A percentile compares a stretch with the other conserved stretches of the same genome.
These are phyloP conservation scores for Latheticus oryzae DNA, from an alignment of 2,888 invertebrate genomes.

Conservation along the genomic window DNA sequence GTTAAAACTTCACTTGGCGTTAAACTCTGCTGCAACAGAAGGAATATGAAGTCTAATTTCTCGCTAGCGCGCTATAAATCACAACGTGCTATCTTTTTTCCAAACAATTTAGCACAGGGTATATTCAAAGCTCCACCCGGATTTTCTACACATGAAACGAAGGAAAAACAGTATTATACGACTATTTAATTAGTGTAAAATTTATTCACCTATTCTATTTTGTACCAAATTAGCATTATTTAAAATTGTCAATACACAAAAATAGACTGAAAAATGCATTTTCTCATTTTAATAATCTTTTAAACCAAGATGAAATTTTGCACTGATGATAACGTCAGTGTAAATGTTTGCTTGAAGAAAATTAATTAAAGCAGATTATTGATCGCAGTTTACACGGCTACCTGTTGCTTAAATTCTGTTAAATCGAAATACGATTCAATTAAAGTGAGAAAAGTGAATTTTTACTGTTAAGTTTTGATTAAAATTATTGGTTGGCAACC, in stretches of 20 bases:
- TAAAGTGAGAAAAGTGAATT: too few species aligned
- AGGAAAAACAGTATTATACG: conserved; percentile 5
- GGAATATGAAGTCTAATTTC: conserved; percentile 4
- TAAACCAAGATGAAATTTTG: too few species aligned
- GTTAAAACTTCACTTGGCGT: too few species aligned
- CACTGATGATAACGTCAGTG: too few species aligned
- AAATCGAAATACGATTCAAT: conserved; percentile 8
- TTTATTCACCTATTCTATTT: too few species aligned
- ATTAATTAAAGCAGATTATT: conserved; percentile 15
- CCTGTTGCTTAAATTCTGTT: conserved; percentile 6
- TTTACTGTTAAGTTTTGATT: too few species aligned
- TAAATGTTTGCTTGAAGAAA: conserved; percentile 11
- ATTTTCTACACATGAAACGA: conserved; percentile 3
- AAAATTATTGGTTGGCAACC: too few species aligned
- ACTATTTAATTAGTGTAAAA: conserved; percentile 6
- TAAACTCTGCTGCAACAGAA: too few species aligned
- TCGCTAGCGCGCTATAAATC: neutral
- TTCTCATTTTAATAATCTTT: too few species aligned
- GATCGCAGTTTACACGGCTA: neutral
- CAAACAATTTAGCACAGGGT: conserved; percentile 1
- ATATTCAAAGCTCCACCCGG: neutral
- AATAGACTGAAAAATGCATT: too few species aligned
- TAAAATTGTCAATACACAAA: too few species aligned
- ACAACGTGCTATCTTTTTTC: conserved; percentile 3
- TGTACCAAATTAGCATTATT: too few species aligned